Conservation (phyloP, 2,888 invertebrate genomes). For the Rutpela maculata region DNA sequence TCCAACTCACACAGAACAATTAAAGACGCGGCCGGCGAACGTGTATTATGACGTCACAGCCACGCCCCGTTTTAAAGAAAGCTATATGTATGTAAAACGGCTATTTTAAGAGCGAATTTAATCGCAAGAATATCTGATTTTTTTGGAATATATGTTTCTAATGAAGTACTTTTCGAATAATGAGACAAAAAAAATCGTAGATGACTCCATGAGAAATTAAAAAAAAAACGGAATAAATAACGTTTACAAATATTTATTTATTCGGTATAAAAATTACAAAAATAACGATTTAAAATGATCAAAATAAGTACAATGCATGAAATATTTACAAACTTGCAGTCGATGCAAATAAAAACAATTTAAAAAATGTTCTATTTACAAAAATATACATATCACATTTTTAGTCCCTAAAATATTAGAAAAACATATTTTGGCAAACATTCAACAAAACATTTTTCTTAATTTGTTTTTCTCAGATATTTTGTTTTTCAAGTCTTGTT, state of each 20-base stretch:
- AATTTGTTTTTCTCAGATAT: constrained; percentile 69
- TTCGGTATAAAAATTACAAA: constrained; percentile 28
- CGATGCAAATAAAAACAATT: constrained; percentile 24
- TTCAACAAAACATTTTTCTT: constrained; percentile 45
- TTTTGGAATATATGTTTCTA: too few relatives aligned
- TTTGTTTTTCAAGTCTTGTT: constrained; percentile 72
- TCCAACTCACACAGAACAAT: too few relatives aligned
- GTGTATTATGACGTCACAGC: too few relatives aligned
- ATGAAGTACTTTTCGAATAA: too few relatives aligned
- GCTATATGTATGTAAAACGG: too few relatives aligned
- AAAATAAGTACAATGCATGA: constrained; percentile 5
- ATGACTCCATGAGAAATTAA: too few relatives aligned
- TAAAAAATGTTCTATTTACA: constrained; percentile 24
- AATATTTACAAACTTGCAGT: constrained; percentile 27
- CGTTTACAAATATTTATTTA: neutral
- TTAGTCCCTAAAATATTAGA: constrained; percentile 13
- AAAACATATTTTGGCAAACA: neutral
- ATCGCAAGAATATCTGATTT: too few relatives aligned
- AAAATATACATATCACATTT: constrained; percentile 36
- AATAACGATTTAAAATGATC: constrained; percentile 28
- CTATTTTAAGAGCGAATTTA: too few relatives aligned
- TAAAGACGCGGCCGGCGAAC: too few relatives aligned
- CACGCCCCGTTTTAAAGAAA: too few relatives aligned
- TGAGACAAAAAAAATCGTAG: too few relatives aligned
- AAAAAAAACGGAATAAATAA: too few relatives aligned